Conservation (phyloP, 2,888 invertebrate genomes). For the Mylabris sibirica region DNA sequence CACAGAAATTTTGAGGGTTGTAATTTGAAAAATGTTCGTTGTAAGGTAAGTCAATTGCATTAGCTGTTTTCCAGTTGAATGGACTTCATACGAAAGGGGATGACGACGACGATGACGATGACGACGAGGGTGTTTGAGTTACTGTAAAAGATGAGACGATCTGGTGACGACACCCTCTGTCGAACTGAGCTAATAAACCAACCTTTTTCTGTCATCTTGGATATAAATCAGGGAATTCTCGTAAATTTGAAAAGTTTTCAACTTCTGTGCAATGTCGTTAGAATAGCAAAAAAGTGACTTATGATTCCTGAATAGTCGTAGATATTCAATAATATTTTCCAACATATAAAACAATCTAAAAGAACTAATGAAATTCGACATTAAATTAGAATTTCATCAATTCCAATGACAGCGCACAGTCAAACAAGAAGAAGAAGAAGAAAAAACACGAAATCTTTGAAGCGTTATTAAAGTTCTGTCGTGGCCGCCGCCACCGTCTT, state of each 20-base stretch:
- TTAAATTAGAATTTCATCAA: conserved; percentile 56
- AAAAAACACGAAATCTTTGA: neutral
- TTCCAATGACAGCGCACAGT: conserved; percentile 30
- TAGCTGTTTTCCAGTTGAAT: conserved; percentile 36
- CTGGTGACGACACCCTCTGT: conserved; percentile 35
- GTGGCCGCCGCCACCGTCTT: neutral
- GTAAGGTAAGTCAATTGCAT: conserved; percentile 29
- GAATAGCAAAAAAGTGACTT: conserved; percentile 15
- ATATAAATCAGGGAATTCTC: conserved; percentile 34
- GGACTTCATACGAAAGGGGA: conserved; percentile 27
- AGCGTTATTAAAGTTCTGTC: conserved; percentile 14
- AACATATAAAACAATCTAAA: conserved; percentile 32
- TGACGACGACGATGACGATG: neutral
- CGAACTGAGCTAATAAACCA: conserved; percentile 37
- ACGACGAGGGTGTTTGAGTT: conserved; percentile 32
- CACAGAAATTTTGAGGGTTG: conserved; percentile 8
- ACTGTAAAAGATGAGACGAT: conserved; percentile 37
- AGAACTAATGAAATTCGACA: conserved; percentile 49
- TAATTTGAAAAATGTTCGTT: conserved; percentile 20
- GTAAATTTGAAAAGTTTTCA: conserved; percentile 38
- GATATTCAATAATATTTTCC: conserved; percentile 20
- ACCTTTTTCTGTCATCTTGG: conserved; percentile 26
- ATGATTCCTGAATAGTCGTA: neutral
- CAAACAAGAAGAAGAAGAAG: too few species aligned
- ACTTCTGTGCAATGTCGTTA: conserved; percentile 21